Evolutionary conservation across 1,140 invertebrate species (phyloP), one percentile per base, ranked within the genome.

Genomic region (Caenorhabditis brenneri): DNA sequence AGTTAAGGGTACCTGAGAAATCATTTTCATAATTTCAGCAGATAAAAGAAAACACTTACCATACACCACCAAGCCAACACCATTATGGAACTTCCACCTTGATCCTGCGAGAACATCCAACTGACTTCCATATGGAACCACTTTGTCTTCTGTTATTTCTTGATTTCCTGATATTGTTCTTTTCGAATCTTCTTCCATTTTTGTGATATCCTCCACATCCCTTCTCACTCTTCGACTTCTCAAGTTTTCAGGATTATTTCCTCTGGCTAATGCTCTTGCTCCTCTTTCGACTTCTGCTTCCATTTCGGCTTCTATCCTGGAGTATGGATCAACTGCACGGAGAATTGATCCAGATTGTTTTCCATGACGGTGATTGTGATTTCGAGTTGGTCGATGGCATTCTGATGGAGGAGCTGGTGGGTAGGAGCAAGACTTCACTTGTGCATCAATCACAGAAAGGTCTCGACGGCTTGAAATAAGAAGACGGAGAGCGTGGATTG

Each of bases 381-480:
- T 42, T 27, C 74, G 46, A 48, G 65, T 29, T 46, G 31, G 12
- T 48, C 58, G 39, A 79, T 46, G 39, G 29, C 65, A 58, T 58
- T 60, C 60, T 22, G 81, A 55, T n/a, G 81, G n/a, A 22, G 29
- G 42, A 16, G 58, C 42, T 10, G 81, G 60, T 82, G 81, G 29
- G 39, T 58, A 74, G 42, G 55, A 33, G 46, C 81, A 82, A 16
- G 81, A 65, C 49, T 42, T 39, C 2, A 82, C 81, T 74, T 82
- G 81, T 0, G 60, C 81, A 49, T 82, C 81, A 33, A 82, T 82
- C 1, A 82, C 60, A n/a, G 81, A 65, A 12, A 82, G 33, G 3
- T 58, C 55, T 22, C 24, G 1, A 16, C 81, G 36, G 19, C 55
- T 65, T 6, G 81, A 58, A 22, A 82, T 82, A 1, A 82, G 60